Base-by-base conservation (phyloP, 1,140 invertebrate species). In the Zaprionus capensis region DNA sequence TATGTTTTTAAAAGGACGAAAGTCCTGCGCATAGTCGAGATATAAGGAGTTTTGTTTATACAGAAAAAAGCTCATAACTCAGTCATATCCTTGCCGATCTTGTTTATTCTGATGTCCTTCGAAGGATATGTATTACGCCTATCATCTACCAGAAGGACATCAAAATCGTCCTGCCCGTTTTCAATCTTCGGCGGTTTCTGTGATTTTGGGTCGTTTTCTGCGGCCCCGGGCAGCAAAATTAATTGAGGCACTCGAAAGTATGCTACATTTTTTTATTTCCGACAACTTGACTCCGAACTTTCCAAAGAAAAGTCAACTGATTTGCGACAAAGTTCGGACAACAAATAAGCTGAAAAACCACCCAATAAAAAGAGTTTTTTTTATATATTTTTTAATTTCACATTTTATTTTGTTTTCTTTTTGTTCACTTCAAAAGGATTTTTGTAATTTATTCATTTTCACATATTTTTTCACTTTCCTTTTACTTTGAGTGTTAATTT, bases 371-470 rank as follows among this genome's bases (percentile, higher is more conserved):
- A 53, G 14, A 41, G 5, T 34, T 24, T 41, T 24, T 24, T 2
- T 9, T 4, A 11, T 4, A 22, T 5, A 17, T 76, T 46, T 66
- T 41, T 68, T 70, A 71, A 78, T 91, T 91, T 91, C 87, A 91
- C 87, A 87, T 86, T 91, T 90, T 86, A 88, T 88, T 88, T 88
- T 73, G 62, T 49, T 64, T 78, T 80, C 20, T 80, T 76, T 78
- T 90, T 90, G 65, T 90, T 90, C 85, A 85, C 82, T 90, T 90
- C 85, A 90, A 90, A 90, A 90, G 86, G 85, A 90, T 90, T 78
- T 90, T 87, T 90, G 81, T 90, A 87, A 87, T 91, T 82, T 87
- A 91, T 78, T 91, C 55, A 76, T 87, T 88, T 91, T 91, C 83
- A 87, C 82, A 91, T 83, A 83, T 82, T 73, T 74, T 83, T 28